A percentile compares a stretch with the other conserved stretches of the same genome.
Conservation (phyloP, 1,140 invertebrate genomes). For the Ceratina calcarata region DNA sequence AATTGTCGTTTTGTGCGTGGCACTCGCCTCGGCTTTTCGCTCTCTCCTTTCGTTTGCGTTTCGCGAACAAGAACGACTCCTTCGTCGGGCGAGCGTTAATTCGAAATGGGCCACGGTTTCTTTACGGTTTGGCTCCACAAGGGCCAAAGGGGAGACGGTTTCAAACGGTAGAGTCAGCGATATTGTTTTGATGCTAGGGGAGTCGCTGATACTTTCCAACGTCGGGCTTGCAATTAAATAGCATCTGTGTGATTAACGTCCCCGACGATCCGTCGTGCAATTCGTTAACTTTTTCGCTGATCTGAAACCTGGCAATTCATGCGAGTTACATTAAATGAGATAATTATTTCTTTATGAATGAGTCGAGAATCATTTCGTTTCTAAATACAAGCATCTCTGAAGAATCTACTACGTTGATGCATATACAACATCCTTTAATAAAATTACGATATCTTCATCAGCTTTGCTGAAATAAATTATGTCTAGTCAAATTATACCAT, state of each 20-base stretch:
- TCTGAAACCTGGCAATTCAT: background rate
- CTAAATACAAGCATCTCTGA: too few species aligned
- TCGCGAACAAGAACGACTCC: slow-evolving; percentile 19
- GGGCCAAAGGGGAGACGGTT: background rate
- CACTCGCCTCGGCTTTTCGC: background rate
- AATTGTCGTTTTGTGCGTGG: slow-evolving; percentile 29
- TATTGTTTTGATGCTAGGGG: slow-evolving; percentile 3
- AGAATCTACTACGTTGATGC: too few species aligned
- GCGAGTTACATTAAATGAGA: background rate
- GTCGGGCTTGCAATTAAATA: slow-evolving; percentile 5
- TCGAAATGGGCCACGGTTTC: slow-evolving; percentile 9
- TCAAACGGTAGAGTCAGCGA: slow-evolving; percentile 10
- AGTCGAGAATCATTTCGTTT: background rate
- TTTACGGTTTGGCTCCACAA: background rate
- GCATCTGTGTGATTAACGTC: background rate
- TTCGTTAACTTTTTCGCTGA: background rate
- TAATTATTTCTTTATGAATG: background rate
- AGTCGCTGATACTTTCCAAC: slow-evolving; percentile 13
- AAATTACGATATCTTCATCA: too few species aligned
- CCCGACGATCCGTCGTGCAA: background rate
- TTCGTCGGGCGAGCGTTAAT: slow-evolving; percentile 7
- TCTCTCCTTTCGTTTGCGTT: slow-evolving; percentile 8
- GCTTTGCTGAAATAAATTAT: too few species aligned
- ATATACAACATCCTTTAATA: too few species aligned
- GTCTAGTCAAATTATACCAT: too few species aligned